Evolutionary conservation across 2,113 vertebrate genomes (phyloP), one percentile per base, ranked within the genome.

Genomic region (Odocoileus virginianus): DNA sequence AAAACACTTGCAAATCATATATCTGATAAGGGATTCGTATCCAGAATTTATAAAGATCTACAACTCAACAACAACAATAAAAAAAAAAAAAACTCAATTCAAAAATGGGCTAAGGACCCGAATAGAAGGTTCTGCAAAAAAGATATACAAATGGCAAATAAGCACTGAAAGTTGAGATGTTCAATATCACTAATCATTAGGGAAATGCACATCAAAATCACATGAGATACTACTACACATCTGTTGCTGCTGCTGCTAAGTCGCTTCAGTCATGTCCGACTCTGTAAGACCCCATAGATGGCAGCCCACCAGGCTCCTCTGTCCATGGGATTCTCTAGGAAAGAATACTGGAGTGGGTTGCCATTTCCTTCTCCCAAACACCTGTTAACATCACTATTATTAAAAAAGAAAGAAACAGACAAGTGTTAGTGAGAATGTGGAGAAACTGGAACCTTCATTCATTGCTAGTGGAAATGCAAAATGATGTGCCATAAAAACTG

Each of bases 201-300:
- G 55, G 9, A 93, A 93, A 89, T 33, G 17, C 10, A 89, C 93
- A 55, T 89, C 16, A 85, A 93, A 89, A 47, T 13, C 10, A 89
- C 36, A 10, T 57, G 33, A 87, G 28, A 64, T 61, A 61, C 40
- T 2, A 55, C 45, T 61, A 85, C 47, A 89, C 8, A 78, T 4
- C 28, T 85, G 84, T 93, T 85, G 64, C 33, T 67, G 33, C 64
- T 67, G 33, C 61, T 33, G 61, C 61, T 61, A 8, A 8, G 61
- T 64, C 1, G 1, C 61, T 64, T 64, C 30, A 64, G 61, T 33
- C 61, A 1, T 67, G 17, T 36, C 64, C 2, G 1, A 67, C 64
- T 36, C 4, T 67, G 16, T n/a, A 33, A 0, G 4, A 67, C 64
- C 61, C 16, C 8, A 67, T 1, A 10, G 64, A 67, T 0, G 0